These are phyloP conservation scores for Whitmania pigra DNA, from an alignment of 1,140 invertebrate genomes.

Conservation along the genomic window DNA sequence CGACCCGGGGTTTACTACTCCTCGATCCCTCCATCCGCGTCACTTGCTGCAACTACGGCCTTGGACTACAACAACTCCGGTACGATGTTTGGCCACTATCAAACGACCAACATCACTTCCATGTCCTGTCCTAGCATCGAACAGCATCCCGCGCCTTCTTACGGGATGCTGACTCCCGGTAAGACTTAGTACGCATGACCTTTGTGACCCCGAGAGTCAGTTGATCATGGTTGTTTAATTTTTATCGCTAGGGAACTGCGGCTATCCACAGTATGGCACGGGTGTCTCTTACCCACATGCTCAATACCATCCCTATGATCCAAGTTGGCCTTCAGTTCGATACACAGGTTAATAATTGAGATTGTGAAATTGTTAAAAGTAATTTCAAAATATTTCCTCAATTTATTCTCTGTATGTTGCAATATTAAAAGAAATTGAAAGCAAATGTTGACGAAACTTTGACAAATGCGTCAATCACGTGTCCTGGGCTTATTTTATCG, in stretches of 20 bases:
- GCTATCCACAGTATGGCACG: conserved; percentile 2
- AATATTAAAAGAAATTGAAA: not conserved
- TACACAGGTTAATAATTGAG: not conserved
- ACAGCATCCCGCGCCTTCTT: not conserved
- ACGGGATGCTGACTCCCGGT: conserved; percentile 2
- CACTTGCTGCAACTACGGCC: not conserved
- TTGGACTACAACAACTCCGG: conserved; percentile 3
- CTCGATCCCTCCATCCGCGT: not conserved
- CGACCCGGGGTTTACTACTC: not conserved
- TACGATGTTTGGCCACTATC: not conserved
- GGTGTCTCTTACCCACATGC: conserved; percentile 1
- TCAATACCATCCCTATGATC: conserved; percentile 6
- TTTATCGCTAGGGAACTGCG: not conserved
- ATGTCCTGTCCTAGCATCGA: conserved; percentile 8
- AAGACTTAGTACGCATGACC: not conserved
- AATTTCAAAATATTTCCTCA: no score
- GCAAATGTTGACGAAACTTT: no score
- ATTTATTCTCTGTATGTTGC: no score
- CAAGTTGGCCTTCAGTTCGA: conserved; percentile 1
- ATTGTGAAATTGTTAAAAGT: not conserved
- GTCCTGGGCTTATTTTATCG: no score
- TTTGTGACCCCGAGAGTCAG: not conserved
- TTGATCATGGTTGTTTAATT: not conserved
- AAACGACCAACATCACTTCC: not conserved
- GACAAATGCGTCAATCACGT: no score